phyloP scores from a whole-genome alignment of 1,140 invertebrate species.

The Saccostrea echinata region DNA sequence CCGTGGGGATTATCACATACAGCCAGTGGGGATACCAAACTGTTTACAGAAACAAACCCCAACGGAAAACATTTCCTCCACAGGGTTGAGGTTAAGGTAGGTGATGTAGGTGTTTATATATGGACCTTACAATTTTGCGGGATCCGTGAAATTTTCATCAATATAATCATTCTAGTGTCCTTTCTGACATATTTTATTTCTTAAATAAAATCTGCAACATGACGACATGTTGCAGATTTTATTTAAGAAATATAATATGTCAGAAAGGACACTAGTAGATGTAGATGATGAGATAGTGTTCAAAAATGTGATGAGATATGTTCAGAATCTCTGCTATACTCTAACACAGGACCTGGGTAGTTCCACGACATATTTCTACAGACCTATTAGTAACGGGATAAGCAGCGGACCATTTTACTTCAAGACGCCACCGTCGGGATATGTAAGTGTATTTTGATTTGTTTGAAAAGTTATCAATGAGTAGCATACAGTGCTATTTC shows the following conservation, averaged over 20 bases:
- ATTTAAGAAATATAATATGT: no score
- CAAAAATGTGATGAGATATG: background rate
- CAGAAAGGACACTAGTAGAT: no score
- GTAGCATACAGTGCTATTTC: background rate
- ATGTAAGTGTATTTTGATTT: conserved; percentile 27
- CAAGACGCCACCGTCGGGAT: conserved; percentile 45
- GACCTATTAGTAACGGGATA: conserved; percentile 55
- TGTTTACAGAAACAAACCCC: conserved; percentile 46
- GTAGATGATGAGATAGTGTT: no score
- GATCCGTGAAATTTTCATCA: background rate
- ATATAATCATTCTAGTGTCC: background rate
- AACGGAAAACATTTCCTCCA: conserved; percentile 60
- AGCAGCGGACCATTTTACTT: conserved; percentile 65
- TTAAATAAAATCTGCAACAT: no score
- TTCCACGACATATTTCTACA: conserved; percentile 64
- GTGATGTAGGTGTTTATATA: no score
- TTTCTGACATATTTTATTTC: no score
- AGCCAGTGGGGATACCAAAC: conserved; percentile 38
- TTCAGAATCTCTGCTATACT: background rate
- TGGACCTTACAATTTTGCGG: background rate
- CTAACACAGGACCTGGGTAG: conserved; percentile 56
- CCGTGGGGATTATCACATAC: conserved; percentile 53
- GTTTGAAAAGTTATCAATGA: background rate
- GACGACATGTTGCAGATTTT: no score
- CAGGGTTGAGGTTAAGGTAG: conserved; percentile 61